Evolutionary conservation across 2,888 invertebrate species (phyloP), one percentile per base, ranked within the genome.

Genomic region (Caenorhabditis imperialis): DNA sequence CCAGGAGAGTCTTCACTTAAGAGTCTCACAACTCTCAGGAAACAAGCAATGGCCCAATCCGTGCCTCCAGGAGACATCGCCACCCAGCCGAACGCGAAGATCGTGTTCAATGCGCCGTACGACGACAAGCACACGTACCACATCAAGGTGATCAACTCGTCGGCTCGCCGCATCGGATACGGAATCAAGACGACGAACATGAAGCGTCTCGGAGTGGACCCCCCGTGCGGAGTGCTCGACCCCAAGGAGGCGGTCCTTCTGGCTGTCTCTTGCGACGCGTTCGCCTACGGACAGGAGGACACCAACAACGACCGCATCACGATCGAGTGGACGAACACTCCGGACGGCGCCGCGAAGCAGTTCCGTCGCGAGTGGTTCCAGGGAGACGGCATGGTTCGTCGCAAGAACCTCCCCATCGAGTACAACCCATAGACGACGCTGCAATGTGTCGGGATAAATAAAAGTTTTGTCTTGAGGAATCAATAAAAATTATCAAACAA

Each of bases 71-170:
- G 81, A 48, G 81, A 81, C 45, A 81, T 81, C 77, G 48, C 48
- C 40, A 81, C 80, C 42, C 77, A 77, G 67, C 81, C 80, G 37
- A 72, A 58, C 67, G 53, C 76, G 51, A 80, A 80, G 79, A 77
- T 81, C 69, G 82, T 83, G 70, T 81, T 78, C 78, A 82, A 82
- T 63, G 81, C 81, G 16, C 81, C 81, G 53, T 81, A 82, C 70
- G 81, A 82, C 65, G 79, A 81, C 75, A 81, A 82, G 77, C 81
- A 82, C 79, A 81, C 81, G 37, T 44, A 79, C 77, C 70, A 77
- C 69, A 50, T 75, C 75, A 38, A 75, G 48, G 58, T 79, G 51
- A 48, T 79, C 79, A 25, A 75, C 53, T 42, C 73, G 51, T 81
- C 54, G n/a, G 54, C 54, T 25, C 54, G 54, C 18, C 81, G 84